Evolutionary conservation across 1,140 invertebrate genomes (phyloP).

Genomic region (Drosophila littoralis): DNA sequence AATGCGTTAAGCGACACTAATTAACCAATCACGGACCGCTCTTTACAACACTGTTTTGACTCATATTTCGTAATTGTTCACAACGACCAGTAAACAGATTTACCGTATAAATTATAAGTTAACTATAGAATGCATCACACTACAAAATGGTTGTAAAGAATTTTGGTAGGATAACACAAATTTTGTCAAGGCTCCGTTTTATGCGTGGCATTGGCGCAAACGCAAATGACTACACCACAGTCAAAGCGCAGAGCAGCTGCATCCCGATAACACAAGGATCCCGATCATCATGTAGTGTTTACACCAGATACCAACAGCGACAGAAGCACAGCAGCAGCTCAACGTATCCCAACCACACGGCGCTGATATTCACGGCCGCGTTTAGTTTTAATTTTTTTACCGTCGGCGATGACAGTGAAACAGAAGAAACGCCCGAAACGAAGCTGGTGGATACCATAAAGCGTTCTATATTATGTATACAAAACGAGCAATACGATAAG

Average conservation of each 20-base stretch:
- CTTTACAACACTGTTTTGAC: conserved; percentile 60
- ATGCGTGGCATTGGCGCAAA: conserved; percentile 2
- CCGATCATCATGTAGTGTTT: conserved; percentile 17
- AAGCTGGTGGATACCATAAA: conserved; percentile 90
- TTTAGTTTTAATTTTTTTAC: conserved; percentile 57
- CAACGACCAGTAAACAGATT: conserved; percentile 5
- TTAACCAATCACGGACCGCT: neutral
- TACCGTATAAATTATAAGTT: conserved; percentile 19
- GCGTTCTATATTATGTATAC: conserved; percentile 89
- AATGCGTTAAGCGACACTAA: conserved; percentile 11
- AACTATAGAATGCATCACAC: conserved; percentile 45
- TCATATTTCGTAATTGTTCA: conserved; percentile 61
- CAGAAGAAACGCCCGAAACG: conserved; percentile 86
- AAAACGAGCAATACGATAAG: conserved; percentile 91
- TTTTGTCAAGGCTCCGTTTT: conserved; percentile 35
- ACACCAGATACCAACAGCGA: neutral
- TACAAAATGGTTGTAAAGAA: conserved; percentile 62
- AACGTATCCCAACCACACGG: neutral
- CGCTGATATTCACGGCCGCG: conserved; percentile 51
- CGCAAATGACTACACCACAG: conserved; percentile 31
- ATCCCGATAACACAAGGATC: conserved; percentile 5
- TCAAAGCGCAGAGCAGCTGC: neutral
- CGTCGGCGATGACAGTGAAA: conserved; percentile 41
- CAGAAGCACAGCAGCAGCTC: conserved; percentile 1
- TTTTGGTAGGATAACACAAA: conserved; percentile 51